Conservation (phyloP, 1,140 invertebrate genomes). For the Drosophila prosaltans region DNA sequence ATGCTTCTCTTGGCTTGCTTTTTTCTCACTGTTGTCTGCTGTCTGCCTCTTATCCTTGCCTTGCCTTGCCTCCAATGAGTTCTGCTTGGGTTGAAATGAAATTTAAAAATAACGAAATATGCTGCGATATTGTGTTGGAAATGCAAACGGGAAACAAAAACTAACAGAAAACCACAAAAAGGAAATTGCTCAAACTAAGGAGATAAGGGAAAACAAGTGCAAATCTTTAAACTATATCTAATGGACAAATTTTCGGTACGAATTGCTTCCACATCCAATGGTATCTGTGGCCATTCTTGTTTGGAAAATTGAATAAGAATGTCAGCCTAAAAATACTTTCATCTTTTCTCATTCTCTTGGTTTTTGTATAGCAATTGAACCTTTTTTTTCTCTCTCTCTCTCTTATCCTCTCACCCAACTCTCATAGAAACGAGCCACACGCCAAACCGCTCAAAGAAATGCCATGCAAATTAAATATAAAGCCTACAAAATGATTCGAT, state of each 20-base stretch:
- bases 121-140: slow-evolving; percentile 15
- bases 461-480: slow-evolving; percentile 78
- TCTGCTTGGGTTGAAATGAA: slow-evolving; percentile 56
- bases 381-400: neutral
- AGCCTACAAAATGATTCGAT: slow-evolving; percentile 72
- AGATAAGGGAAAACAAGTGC: neutral
- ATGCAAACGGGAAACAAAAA: slow-evolving; percentile 2
- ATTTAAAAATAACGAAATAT: slow-evolving; percentile 66
- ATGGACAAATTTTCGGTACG: neutral
- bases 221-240: slow-evolving; percentile 1
- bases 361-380: neutral
- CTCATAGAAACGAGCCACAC: neutral
- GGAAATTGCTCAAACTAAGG: neutral
- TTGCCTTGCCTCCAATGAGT: slow-evolving; percentile 39
- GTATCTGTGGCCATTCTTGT: neutral
- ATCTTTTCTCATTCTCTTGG: neutral
- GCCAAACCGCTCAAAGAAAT: slow-evolving; percentile 35
- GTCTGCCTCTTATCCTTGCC: slow-evolving; percentile 25
- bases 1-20: too few relatives aligned
- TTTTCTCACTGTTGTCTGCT: neutral
- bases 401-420: slow-evolving; percentile 1
- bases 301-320: neutral
- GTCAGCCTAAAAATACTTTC: neutral
- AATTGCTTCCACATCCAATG: too few relatives aligned
- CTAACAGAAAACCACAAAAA: neutral